phyloP scores from a whole-genome alignment of 2,888 invertebrate species.

The Cotesia congregata region DNA sequence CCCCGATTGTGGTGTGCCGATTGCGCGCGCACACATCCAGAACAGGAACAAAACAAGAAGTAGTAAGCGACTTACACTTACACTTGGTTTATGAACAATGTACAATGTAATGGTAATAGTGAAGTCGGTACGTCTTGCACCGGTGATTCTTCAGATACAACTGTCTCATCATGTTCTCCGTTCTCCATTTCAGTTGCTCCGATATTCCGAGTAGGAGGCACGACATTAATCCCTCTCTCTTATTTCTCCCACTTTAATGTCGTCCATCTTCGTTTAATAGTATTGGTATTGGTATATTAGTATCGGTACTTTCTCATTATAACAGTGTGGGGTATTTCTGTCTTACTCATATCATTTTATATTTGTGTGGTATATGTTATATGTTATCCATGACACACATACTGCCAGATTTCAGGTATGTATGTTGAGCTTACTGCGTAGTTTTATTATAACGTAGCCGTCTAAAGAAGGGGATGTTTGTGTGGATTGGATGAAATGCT shows the following conservation, averaged over 20 bases:
- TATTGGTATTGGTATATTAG: too few relatives aligned
- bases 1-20: slow-evolving; percentile 16
- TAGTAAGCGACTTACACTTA: slow-evolving; percentile 17
- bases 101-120: not conserved
- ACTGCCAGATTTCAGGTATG: not conserved
- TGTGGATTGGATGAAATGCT: not conserved
- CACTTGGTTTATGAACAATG: not conserved
- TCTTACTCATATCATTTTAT: not conserved
- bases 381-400: slow-evolving; percentile 16
- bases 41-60: not conserved
- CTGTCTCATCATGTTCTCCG: not conserved
- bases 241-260: not conserved
- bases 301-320: not conserved
- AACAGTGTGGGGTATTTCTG: not conserved
- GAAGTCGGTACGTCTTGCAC: not conserved
- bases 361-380: not conserved
- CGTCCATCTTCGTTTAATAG: not conserved
- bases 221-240: not conserved
- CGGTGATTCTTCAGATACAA: not conserved
- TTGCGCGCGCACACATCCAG: slow-evolving; percentile 26
- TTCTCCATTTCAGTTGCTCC: not conserved
- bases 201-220: not conserved
- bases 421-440: slow-evolving; percentile 35
- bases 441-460: slow-evolving; percentile 37
- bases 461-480: slow-evolving; percentile 21